phyloP scores from a whole-genome alignment of 2,797 vertebrate species.

The Phyllotis vaccarum region DNA sequence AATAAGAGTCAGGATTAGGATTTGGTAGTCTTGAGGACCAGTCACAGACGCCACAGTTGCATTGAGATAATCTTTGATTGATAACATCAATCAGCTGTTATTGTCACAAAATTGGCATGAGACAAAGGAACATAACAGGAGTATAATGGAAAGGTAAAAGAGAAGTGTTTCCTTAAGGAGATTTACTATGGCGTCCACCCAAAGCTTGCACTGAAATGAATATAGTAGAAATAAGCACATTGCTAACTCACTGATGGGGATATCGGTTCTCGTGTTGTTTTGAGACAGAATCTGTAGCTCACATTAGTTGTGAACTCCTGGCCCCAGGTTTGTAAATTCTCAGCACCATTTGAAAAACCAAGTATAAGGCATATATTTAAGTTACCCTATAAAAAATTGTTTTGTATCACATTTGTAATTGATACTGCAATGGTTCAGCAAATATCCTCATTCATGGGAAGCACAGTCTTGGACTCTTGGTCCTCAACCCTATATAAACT shows the following conservation, averaged over 20 bases:
- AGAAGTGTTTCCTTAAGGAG: background rate
- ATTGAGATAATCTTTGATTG: background rate
- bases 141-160: background rate
- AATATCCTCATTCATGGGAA: too few relatives aligned
- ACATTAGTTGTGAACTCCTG: background rate
- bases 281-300: background rate
- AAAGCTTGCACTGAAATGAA: slow-evolving; percentile 20
- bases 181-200: background rate
- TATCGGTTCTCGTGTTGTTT: background rate
- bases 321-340: background rate
- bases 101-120: background rate
- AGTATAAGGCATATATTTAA: slow-evolving; percentile 10
- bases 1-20: slow-evolving; percentile 79
- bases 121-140: background rate
- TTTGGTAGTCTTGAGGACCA: slow-evolving; percentile 43
- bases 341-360: background rate
- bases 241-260: background rate
- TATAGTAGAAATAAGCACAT: slow-evolving; percentile 39
- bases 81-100: slow-evolving; percentile 77
- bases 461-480: too few relatives aligned
- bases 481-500: background rate
- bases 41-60: background rate
- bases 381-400: background rate
- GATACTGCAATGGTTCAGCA: background rate
- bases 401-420: background rate